Conservation (phyloP, 2,113 vertebrate species). For the Psittacara wagleri region DNA sequence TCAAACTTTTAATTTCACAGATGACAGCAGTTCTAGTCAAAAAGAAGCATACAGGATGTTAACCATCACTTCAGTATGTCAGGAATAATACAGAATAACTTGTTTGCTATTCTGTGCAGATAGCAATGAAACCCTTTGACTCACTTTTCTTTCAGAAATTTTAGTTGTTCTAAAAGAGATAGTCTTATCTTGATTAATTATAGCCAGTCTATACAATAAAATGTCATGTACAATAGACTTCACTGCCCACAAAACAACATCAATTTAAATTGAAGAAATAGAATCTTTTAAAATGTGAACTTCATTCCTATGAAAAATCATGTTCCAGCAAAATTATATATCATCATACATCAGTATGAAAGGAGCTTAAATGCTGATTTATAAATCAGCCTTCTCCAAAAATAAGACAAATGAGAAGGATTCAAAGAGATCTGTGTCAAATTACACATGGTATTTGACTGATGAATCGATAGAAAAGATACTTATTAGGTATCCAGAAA, state of each 20-base stretch:
- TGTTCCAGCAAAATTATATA: neutral
- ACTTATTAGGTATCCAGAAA: neutral
- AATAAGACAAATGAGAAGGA: neutral
- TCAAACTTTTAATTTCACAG: neutral
- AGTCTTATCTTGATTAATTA: neutral
- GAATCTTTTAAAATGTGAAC: neutral
- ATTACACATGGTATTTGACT: neutral
- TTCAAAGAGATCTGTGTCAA: neutral
- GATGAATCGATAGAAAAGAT: neutral
- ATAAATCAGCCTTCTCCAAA: neutral
- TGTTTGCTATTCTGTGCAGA: neutral
- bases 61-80: neutral
- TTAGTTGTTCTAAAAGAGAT: neutral
- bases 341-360: neutral
- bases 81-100: neutral
- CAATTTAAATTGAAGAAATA: neutral
- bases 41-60: neutral
- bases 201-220: neutral
- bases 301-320: neutral
- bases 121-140: neutral
- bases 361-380: neutral
- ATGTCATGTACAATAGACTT: neutral
- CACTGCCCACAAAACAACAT: neutral
- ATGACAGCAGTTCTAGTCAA: neutral
- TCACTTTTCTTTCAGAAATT: neutral